A percentile compares a stretch with the other conserved stretches of the same genome.
Conservation (phyloP, 2,888 invertebrate genomes). For the Watsonalla cultraria region DNA sequence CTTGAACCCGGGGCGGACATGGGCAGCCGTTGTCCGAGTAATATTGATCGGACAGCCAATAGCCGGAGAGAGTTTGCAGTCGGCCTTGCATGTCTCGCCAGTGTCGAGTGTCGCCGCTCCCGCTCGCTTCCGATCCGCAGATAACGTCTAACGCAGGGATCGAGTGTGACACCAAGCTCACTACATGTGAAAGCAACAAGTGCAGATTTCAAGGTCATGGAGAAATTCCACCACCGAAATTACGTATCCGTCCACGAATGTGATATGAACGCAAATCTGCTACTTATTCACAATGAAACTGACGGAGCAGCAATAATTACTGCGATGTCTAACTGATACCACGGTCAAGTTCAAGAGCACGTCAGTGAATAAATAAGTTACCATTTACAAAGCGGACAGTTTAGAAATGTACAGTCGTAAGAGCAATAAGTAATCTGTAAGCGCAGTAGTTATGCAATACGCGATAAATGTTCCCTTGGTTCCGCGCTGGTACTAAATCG, state of each 20-base stretch:
- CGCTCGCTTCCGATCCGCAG: slow-evolving; percentile 45
- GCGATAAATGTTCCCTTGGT: slow-evolving; percentile 46
- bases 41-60: slow-evolving; percentile 55
- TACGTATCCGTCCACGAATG: slow-evolving; percentile 19
- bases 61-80: slow-evolving; percentile 49
- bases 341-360: slow-evolving; percentile 63
- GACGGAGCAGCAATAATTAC: slow-evolving; percentile 43
- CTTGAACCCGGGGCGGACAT: slow-evolving; percentile 21
- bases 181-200: slow-evolving; percentile 66
- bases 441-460: slow-evolving; percentile 42
- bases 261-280: slow-evolving; percentile 21
- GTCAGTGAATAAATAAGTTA: slow-evolving; percentile 41
- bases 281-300: slow-evolving; percentile 18
- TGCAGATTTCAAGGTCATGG: slow-evolving; percentile 50
- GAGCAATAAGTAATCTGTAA: slow-evolving; percentile 47
- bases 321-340: slow-evolving; percentile 39
- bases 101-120: slow-evolving; percentile 11
- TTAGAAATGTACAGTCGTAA: slow-evolving; percentile 43
- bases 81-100: slow-evolving; percentile 32
- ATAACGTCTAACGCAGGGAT: slow-evolving; percentile 52
- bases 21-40: slow-evolving; percentile 36
- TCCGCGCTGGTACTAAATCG: slow-evolving; percentile 44
- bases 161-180: slow-evolving; percentile 46
- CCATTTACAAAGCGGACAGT: slow-evolving; percentile 38
- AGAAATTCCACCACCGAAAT: slow-evolving; percentile 40